Conservation (phyloP, 92 coral and sea anemone species). For the Heliopora coerulea region DNA sequence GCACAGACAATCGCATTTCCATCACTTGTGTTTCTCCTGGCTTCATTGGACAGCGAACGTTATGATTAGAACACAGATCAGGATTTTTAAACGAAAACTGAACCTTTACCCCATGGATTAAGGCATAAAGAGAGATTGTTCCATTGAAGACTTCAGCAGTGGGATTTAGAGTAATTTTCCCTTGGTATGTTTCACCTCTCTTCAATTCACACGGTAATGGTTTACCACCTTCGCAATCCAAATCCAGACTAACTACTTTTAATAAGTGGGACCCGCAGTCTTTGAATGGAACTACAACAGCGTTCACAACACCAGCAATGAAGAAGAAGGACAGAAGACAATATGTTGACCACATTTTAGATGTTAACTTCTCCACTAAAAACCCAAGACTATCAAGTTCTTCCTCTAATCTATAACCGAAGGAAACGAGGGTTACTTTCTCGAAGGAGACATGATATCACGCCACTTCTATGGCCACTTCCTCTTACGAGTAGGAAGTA, state of each 20-base stretch:
- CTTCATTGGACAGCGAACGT: background rate
- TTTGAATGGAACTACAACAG: background rate
- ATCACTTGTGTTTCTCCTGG: background rate
- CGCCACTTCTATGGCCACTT: too few species aligned
- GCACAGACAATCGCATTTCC: background rate
- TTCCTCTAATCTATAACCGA: too few species aligned
- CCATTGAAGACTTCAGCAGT: background rate
- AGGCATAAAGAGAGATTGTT: background rate
- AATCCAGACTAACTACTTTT: background rate
- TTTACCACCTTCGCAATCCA: constrained; percentile 18
- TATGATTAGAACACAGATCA: background rate
- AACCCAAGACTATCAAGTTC: too few species aligned
- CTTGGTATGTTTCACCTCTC: constrained; percentile 16
- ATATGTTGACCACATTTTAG: too few species aligned
- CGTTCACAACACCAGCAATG: background rate
- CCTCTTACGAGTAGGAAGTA: too few species aligned
- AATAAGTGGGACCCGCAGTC: constrained; percentile 15
- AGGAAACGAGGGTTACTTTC: too few species aligned
- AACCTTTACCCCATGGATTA: background rate
- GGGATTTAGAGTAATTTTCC: background rate
- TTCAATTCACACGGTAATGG: background rate
- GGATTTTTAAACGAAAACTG: background rate
- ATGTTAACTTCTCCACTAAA: too few species aligned
- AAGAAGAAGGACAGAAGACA: too few species aligned
- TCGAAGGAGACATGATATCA: too few species aligned